Percentiles rank a stretch among this genome's conserved stretches.
Evolutionary conservation across 2,797 vertebrate species (phyloP).

Genomic region (Falco concolor): DNA sequence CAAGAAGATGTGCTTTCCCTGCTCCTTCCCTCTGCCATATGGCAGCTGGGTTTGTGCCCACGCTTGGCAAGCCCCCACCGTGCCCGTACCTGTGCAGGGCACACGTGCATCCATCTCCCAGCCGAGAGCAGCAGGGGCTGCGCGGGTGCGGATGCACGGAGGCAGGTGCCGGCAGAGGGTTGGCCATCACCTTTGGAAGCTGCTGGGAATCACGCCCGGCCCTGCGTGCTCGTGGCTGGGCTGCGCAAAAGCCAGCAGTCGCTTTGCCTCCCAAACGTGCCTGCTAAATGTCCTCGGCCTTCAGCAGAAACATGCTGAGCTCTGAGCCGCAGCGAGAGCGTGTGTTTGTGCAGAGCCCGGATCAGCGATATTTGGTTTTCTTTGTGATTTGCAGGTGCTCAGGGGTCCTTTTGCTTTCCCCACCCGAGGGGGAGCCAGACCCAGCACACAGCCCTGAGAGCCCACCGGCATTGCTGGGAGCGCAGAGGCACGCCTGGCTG

Average conservation of each 20-base stretch:
- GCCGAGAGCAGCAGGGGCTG: not conserved
- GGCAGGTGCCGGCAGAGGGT: not conserved
- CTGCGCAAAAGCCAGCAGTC: not conserved
- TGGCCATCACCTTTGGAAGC: not conserved
- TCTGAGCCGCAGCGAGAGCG: not conserved
- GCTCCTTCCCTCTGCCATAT: not conserved
- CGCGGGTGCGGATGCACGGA: fast-evolving
- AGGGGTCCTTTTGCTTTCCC: not conserved
- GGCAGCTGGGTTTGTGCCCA: not conserved
- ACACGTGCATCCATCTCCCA: not conserved
- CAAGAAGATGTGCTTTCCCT: not conserved
- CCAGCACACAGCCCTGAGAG: not conserved
- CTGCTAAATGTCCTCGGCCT: not conserved
- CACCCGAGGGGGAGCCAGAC: fast-evolving
- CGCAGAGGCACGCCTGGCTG: not conserved
- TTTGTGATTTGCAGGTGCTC: not conserved
- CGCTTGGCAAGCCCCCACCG: not conserved
- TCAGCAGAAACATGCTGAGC: not conserved
- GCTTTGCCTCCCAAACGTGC: not conserved
- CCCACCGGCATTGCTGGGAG: fast-evolving
- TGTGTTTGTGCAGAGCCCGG: not conserved
- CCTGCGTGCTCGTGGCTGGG: fast-evolving
- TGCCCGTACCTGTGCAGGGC: not conserved
- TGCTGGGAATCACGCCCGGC: not conserved
- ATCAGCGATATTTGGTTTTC: not conserved